Evolutionary conservation across 2,797 vertebrate species (phyloP).

Genomic region (Pangasius mekongensis): DNA sequence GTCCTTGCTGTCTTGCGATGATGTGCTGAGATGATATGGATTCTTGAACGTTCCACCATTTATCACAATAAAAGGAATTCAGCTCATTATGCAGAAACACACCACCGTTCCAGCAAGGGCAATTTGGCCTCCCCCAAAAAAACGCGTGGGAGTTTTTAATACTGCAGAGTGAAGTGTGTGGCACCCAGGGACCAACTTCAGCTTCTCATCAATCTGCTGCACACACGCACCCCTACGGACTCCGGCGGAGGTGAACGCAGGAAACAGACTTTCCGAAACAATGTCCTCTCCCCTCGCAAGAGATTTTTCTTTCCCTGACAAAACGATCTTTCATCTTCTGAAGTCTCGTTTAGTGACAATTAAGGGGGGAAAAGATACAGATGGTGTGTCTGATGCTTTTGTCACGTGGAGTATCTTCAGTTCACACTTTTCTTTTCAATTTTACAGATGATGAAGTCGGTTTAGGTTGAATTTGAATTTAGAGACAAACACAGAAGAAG

Average conservation of each 20-base stretch:
- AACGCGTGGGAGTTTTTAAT: constrained; percentile 82
- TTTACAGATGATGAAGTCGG: constrained; percentile 26
- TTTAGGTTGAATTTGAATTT: background rate
- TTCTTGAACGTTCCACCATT: constrained; percentile 63
- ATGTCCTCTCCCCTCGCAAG: constrained; percentile 61
- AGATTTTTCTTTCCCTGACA: constrained; percentile 62
- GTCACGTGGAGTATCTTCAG: constrained; percentile 31
- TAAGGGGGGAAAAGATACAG: constrained; percentile 9
- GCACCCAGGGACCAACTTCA: constrained; percentile 72
- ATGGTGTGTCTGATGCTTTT: constrained; percentile 19
- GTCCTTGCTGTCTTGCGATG: background rate
- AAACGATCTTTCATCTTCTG: constrained; percentile 57
- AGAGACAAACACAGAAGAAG: background rate
- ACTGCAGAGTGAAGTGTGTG: constrained; percentile 71
- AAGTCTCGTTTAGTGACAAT: constrained; percentile 48
- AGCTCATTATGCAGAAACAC: constrained; percentile 68
- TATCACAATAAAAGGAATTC: constrained; percentile 71
- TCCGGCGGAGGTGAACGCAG: constrained; percentile 56
- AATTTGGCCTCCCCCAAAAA: constrained; percentile 67
- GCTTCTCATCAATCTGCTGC: constrained; percentile 80
- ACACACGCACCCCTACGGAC: constrained; percentile 43
- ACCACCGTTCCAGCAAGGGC: constrained; percentile 67
- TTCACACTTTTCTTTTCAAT: background rate
- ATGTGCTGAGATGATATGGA: constrained; percentile 55
- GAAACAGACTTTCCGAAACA: constrained; percentile 63